Percentiles rank a stretch among this genome's conserved stretches.
phyloP scores from a whole-genome alignment of 2,888 invertebrate species.

The Macrostomum cliftonense region DNA sequence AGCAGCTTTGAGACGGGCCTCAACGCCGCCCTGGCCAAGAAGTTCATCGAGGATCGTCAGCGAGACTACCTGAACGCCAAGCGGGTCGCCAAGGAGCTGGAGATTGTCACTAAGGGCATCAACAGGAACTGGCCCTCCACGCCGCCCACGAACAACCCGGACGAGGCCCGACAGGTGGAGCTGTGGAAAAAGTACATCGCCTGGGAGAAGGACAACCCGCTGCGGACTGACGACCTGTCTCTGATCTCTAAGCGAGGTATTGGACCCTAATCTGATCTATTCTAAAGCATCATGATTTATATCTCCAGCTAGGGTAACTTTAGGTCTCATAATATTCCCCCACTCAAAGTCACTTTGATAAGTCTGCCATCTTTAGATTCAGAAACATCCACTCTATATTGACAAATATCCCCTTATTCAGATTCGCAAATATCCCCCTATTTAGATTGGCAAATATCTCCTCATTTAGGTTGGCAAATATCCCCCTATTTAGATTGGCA shows the following conservation, averaged over 20 bases:
- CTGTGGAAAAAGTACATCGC: constrained; percentile 94
- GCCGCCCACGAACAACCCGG: constrained; percentile 67
- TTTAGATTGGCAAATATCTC: not conserved
- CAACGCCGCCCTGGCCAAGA: constrained; percentile 71
- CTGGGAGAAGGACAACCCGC: constrained; percentile 89
- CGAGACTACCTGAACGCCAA: constrained; percentile 93
- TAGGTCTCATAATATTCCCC: too few species aligned
- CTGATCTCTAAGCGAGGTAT: constrained; percentile 59
- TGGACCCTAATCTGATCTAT: too few species aligned
- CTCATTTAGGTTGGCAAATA: not conserved
- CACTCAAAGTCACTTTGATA: too few species aligned
- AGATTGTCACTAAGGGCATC: constrained; percentile 72
- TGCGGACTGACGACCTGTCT: constrained; percentile 83
- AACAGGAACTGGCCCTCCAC: constrained; percentile 86
- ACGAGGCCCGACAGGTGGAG: constrained; percentile 85
- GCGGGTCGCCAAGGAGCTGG: constrained; percentile 82
- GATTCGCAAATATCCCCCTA: constrained; percentile 1
- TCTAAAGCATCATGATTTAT: too few species aligned
- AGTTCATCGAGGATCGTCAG: constrained; percentile 82
- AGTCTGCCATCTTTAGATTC: too few species aligned
- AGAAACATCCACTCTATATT: too few species aligned
- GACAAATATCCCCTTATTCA: not conserved
- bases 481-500: not conserved
- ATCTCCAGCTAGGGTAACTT: too few species aligned
- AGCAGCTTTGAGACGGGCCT: constrained; percentile 73